Evolutionary conservation across 1,140 invertebrate species (phyloP), one percentile per base, ranked within the genome.

Genomic region (Archivesica marissinica): DNA sequence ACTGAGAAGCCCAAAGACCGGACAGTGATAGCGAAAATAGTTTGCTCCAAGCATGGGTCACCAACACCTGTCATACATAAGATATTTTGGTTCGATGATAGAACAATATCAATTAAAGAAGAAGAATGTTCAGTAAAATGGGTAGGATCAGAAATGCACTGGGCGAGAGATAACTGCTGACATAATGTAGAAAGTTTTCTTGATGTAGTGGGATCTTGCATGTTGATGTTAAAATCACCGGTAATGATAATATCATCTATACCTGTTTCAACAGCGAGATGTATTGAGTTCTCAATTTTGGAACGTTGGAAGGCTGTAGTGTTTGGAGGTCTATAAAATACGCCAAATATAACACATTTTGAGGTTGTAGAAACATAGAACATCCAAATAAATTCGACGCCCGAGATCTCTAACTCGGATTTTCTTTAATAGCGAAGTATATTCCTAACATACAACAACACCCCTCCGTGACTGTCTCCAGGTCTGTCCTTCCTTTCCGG

Each of bases 111-210:
- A 74, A 74, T 74, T 23, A 30, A 6, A n/a, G 70, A 74, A 15
- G 41, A 50, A 33, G 44, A 74, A 6, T 47, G n/a, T 74, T 74
- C 70, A 33, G 70, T 74, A 13, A 50, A 74, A 30, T 74, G 39
- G n/a, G 70, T 72, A 15, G 15, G 6, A 41, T 72, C 68, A 25
- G 68, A 72, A 11, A 72, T 72, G 9, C 15, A 41, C 35, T 72
- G 38, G n/a, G n/a, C n/a, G n/a, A n/a, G n/a, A n/a, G n/a, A n/a
- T n/a, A n/a, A n/a, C n/a, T n/a, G n/a, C n/a, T n/a, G n/a, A n/a
- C n/a, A n/a, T n/a, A n/a, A 11, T 4, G 23, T 11, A 72, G 7
- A 28, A 41, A 41, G 4, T 11, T 17, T 47, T 41, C 15, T 11
- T 25, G 23, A 41, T 38, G 23, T 41, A 25, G 7, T 15, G 35